A percentile compares a stretch with the other conserved stretches of the same genome.
Conservation (phyloP, 2,113 vertebrate genomes). For the Pundamilia nyererei region DNA sequence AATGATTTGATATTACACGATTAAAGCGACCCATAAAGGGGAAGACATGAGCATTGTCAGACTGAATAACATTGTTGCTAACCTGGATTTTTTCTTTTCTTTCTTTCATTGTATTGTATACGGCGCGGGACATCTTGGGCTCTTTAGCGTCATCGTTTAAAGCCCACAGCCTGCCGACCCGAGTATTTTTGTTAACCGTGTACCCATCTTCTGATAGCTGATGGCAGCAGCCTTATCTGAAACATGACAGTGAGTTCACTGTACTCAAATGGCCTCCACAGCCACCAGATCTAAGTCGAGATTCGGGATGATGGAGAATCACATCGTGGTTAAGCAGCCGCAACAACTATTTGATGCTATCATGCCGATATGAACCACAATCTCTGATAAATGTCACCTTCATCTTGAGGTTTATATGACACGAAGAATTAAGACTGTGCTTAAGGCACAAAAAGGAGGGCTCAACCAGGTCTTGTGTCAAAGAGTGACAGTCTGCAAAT, state of each 20-base stretch:
- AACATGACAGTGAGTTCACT: not conserved
- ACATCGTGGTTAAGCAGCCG: not conserved
- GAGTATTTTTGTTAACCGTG: not conserved
- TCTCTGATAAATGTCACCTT: not conserved
- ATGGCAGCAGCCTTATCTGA: not conserved
- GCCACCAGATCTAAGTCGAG: not conserved
- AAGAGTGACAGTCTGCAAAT: not conserved
- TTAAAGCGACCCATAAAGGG: not conserved
- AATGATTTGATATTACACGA: not conserved
- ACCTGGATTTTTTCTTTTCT: not conserved
- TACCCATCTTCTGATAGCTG: not conserved
- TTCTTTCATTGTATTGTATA: not conserved
- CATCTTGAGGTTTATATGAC: not conserved
- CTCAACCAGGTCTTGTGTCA: not conserved
- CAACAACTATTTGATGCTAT: not conserved
- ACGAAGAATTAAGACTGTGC: not conserved
- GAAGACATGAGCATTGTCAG: not conserved
- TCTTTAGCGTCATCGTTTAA: not conserved
- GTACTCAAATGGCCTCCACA: not conserved
- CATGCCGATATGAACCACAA: not conserved
- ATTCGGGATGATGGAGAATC: not conserved
- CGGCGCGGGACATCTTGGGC: not conserved
- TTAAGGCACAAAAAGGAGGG: not conserved
- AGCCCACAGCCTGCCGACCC: not conserved
- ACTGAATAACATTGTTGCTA: not conserved